Evolutionary conservation across 2,113 vertebrate genomes (phyloP).

Genomic region (Psophia crepitans): DNA sequence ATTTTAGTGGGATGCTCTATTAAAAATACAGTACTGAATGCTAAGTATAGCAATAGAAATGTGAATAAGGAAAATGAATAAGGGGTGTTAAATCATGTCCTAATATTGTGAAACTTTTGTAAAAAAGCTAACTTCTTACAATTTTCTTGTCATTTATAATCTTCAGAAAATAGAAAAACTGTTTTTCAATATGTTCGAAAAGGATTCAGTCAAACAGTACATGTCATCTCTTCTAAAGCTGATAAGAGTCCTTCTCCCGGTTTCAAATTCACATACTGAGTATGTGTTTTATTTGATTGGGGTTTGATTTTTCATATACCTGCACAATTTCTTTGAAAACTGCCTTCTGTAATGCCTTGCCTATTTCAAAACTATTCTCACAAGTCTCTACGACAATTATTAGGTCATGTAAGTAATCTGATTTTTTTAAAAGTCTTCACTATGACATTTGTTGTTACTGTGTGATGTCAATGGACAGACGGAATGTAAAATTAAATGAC

Average conservation of each 20-base stretch:
- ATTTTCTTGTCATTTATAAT: neutral
- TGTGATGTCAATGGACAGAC: neutral
- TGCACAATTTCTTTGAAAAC: neutral
- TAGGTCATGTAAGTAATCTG: neutral
- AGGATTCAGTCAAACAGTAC: rapidly evolving
- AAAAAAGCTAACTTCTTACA: neutral
- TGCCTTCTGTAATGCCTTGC: neutral
- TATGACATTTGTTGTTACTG: neutral
- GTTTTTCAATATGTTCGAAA: neutral
- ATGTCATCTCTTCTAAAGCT: neutral
- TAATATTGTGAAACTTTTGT: neutral
- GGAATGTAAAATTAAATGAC: neutral
- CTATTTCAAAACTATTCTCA: neutral
- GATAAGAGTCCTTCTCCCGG: neutral
- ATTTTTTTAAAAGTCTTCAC: neutral
- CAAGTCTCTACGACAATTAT: neutral
- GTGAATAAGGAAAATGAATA: neutral
- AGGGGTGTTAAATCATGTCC: rapidly evolving
- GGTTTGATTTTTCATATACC: neutral
- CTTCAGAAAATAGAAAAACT: neutral
- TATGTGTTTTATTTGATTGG: neutral
- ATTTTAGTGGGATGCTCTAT: neutral
- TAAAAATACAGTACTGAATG: neutral
- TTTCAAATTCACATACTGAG: neutral
- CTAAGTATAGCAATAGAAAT: neutral